Evolutionary conservation across 2,113 vertebrate genomes (phyloP).

Genomic region (Coreoperca whiteheadi): DNA sequence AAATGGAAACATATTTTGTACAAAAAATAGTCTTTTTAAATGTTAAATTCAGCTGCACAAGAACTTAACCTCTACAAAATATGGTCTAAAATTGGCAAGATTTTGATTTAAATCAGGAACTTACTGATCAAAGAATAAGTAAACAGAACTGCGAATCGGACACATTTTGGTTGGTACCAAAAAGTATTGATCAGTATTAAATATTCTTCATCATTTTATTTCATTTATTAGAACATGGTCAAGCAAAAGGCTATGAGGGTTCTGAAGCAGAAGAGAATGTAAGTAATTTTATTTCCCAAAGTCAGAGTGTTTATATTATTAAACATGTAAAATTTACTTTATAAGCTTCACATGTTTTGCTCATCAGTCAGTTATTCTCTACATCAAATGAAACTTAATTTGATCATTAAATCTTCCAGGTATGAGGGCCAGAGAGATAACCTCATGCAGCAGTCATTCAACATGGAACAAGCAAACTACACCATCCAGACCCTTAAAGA

Average conservation of each 20-base stretch:
- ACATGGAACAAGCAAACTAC: constrained; percentile 99
- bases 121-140: not conserved
- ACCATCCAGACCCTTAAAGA: constrained; percentile 97
- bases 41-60: not conserved
- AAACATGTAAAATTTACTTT: not conserved
- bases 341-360: not conserved
- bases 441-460: constrained; percentile 97
- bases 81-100: not conserved
- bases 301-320: not conserved
- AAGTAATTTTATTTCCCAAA: constrained; percentile 77
- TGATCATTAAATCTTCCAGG: constrained; percentile 80
- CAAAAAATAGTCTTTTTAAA: not conserved
- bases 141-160: not conserved
- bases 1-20: not conserved
- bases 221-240: constrained; percentile 93
- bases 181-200: not conserved
- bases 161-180: not conserved
- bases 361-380: not conserved
- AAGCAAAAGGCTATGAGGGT: constrained; percentile 98
- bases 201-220: not conserved
- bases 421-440: constrained; percentile 97
- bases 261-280: constrained; percentile 98
- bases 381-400: not conserved
- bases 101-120: not conserved
- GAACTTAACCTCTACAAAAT: not conserved